Conservation (phyloP, 1,140 invertebrate species). For the Zaprionus inermis region DNA sequence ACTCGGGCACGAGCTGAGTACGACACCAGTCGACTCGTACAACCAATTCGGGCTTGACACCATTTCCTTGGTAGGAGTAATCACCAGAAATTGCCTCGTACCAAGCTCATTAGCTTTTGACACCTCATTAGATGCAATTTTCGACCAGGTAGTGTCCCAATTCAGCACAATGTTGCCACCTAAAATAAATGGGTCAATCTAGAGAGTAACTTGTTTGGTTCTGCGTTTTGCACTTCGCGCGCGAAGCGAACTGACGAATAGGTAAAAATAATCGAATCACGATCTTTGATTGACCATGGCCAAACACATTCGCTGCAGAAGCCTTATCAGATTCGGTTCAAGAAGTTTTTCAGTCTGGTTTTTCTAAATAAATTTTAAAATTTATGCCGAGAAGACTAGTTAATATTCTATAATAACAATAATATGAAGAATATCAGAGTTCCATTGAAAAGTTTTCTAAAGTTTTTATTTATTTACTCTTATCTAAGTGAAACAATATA, state of each 20-base stretch:
- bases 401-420: no score
- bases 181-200: constrained; percentile 44
- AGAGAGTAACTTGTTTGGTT: constrained; percentile 55
- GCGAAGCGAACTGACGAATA: constrained; percentile 8
- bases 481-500: no score
- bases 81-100: constrained; percentile 25
- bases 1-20: constrained; percentile 39
- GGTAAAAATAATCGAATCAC: constrained; percentile 60
- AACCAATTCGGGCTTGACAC: constrained; percentile 42
- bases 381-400: no score
- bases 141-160: constrained; percentile 26
- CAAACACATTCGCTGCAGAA: constrained; percentile 62
- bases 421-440: no score
- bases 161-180: constrained; percentile 24
- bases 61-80: constrained; percentile 36
- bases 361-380: no score
- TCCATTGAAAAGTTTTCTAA: not conserved
- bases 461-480: not conserved
- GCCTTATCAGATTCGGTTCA: constrained; percentile 3
- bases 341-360: constrained; percentile 1
- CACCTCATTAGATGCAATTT: constrained; percentile 60
- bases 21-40: no score
- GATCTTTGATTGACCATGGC: constrained; percentile 40
- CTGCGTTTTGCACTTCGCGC: constrained; percentile 40
- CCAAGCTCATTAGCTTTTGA: constrained; percentile 64